Evolutionary conservation across 2,888 invertebrate species (phyloP), one percentile per base, ranked within the genome.

Genomic region (Agrenia bidenticulata): DNA sequence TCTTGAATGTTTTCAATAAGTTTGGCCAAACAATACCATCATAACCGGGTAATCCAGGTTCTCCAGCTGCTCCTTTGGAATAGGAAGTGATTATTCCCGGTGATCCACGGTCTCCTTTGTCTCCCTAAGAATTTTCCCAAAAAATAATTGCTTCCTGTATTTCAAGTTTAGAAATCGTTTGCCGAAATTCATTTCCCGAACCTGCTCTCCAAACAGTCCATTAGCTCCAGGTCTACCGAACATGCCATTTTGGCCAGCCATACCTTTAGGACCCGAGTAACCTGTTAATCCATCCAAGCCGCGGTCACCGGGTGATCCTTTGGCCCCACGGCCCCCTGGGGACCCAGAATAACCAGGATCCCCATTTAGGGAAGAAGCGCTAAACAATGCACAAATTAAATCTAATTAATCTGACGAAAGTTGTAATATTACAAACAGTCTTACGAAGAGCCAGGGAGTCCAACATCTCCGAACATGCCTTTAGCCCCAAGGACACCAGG

Each of bases 231-330:
- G 57, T 49, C 72, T 77, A 73, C 86, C 87, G 64, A 81, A 79
- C 11, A 77, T 77, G 37, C 89, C 90, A 42, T 37, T 50, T 4
- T 68, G 78, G 55, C 92, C 92, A 41, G 79, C 81, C 5, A 78
- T 77, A 66, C 77, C 78, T 17, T 58, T 63, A 1, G 2, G 19
- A 9, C 73, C 73, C 5, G 1, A 1, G 7, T 60, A 42, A 7
- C 79, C 79, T 2, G 76, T 74, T n/a, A 61, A 50, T 17, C 80
- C 80, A 60, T 77, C 77, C n/a, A 75, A 57, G n/a, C 79, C 79
- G 27, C 63, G 45, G 2, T 73, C 74, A 42, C 79, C 79, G 11
- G 60, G 69, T 21, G 75, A 76, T 1, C 80, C 80, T 49, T 73
- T 76, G 13, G 39, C 24, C 37, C 70, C 81, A 27, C 78, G 77